Base-by-base conservation (phyloP, 2,113 vertebrate species). In the Athene cunicularia region DNA sequence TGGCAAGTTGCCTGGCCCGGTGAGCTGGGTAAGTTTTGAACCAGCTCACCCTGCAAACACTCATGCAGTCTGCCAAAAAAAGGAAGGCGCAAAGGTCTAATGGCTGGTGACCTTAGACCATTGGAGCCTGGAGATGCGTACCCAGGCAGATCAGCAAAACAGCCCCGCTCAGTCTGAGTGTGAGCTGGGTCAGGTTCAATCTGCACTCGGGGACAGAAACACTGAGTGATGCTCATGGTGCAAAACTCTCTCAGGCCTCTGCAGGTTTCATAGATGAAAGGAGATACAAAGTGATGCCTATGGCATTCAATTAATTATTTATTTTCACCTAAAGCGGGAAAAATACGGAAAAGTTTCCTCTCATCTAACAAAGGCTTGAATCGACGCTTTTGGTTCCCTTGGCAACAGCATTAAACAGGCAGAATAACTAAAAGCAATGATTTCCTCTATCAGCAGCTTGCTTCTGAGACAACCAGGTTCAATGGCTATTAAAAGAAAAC, bases 351-450 rank as follows among this genome's bases (percentile, higher is more conserved):
- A 88, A 97, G 93, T 95, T 90, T 90, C 66, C 72, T 98, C 96
- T 85, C 56, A 28, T 76, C 43, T 96, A 91, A 82, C 91, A 97
- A 97, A 97, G 43, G 5, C 68, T 88, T 83, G 89, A 96, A 86
- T 39, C 4, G 30, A 28, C 8, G 41, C 80, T 98, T 98, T 97
- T 14, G 9, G 93, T 98, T 98, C 95, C 97, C 96, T 95, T 98
- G 95, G 95, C 58, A 98, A 92, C 94, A 2, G 14, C 18, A 63
- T 80, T 88, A 96, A 96, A 95, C 80, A 97, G 84, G 86, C 90
- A 24, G 90, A 85, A 94, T 94, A 94, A 97, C 93, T 79, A 60
- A 71, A 39, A 32, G 53, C 89, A 56, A 56, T 28, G 5, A 71
- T 53, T 97, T 96, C 94, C 94, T 81, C 50, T 84, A 10, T 79